Evolutionary conservation across 1,140 invertebrate species (phyloP).

Genomic region (Eueides isabella): DNA sequence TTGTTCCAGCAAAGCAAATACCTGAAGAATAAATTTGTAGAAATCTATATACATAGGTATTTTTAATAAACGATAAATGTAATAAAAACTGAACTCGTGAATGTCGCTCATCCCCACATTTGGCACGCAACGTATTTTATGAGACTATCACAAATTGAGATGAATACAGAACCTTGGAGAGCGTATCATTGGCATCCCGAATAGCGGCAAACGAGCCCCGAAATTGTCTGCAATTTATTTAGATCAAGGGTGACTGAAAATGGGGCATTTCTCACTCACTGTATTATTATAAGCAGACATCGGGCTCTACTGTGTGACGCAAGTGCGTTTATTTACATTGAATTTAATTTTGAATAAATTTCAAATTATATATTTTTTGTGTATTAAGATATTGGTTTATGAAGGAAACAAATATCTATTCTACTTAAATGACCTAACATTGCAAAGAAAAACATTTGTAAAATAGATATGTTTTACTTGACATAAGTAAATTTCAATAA

Average conservation of each 20-base stretch:
- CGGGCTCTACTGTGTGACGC: conserved; percentile 44
- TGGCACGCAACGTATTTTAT: conserved; percentile 26
- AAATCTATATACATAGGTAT: too few species aligned
- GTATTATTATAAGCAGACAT: conserved; percentile 67
- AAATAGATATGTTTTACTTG: too few species aligned
- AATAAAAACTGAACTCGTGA: too few species aligned
- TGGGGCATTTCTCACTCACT: conserved; percentile 72
- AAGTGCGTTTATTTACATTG: conserved; percentile 36
- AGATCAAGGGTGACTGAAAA: conserved; percentile 72
- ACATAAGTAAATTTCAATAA: too few species aligned
- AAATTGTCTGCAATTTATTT: conserved; percentile 75
- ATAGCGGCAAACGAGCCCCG: conserved; percentile 68
- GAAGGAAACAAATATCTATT: too few species aligned
- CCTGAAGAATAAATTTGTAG: too few species aligned
- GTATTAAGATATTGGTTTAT: too few species aligned
- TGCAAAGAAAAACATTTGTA: too few species aligned
- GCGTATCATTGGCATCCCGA: conserved; percentile 68
- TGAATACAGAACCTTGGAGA: conserved; percentile 55
- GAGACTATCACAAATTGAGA: conserved; percentile 42
- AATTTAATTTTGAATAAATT: conserved; percentile 21
- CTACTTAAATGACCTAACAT: too few species aligned
- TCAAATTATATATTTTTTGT: conserved; percentile 1
- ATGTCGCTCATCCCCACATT: conserved; percentile 18
- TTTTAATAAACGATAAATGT: too few species aligned
- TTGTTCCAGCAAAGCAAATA: too few species aligned